Percentiles rank a stretch among this genome's conserved stretches.
Conservation (phyloP, 2,797 vertebrate genomes). For the Rachycentron canadum region DNA sequence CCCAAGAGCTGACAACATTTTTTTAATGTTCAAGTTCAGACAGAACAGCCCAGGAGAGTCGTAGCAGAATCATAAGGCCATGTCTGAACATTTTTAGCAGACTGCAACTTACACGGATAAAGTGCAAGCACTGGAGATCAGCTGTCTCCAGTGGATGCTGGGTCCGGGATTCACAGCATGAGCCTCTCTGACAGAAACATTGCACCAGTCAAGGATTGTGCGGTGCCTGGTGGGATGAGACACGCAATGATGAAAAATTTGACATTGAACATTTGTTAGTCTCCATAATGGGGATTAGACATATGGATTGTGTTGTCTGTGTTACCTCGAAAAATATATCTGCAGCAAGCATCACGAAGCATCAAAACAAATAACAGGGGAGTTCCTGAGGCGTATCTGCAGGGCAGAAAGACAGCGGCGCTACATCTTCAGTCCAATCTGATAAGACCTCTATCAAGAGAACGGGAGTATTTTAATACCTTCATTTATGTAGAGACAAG, state of each 20-base stretch:
- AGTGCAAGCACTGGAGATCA: slow-evolving; percentile 41
- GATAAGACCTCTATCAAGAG: slow-evolving; percentile 45
- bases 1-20: slow-evolving; percentile 17
- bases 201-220: slow-evolving; percentile 48
- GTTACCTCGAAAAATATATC: slow-evolving; percentile 46
- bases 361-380: slow-evolving; percentile 52
- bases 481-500: slow-evolving; percentile 45
- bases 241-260: slow-evolving; percentile 52
- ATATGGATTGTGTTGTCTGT: slow-evolving; percentile 37
- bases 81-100: slow-evolving; percentile 54
- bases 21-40: slow-evolving; percentile 28
- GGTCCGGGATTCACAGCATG: slow-evolving; percentile 33
- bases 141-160: slow-evolving; percentile 41
- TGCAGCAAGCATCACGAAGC: slow-evolving; percentile 40
- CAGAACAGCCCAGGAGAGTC: slow-evolving; percentile 28
- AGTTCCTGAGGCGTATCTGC: slow-evolving; percentile 44
- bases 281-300: slow-evolving; percentile 46
- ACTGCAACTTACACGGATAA: slow-evolving; percentile 37
- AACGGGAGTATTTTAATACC: slow-evolving; percentile 36
- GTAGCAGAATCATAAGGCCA: slow-evolving; percentile 32
- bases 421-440: slow-evolving; percentile 41
- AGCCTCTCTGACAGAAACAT: slow-evolving; percentile 47
- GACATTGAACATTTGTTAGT: slow-evolving; percentile 65
- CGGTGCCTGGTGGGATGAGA: slow-evolving; percentile 29
- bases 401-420: slow-evolving; percentile 37